These are phyloP conservation scores for Eilema griseolum DNA, from an alignment of 2,888 invertebrate genomes.

Conservation along the genomic window DNA sequence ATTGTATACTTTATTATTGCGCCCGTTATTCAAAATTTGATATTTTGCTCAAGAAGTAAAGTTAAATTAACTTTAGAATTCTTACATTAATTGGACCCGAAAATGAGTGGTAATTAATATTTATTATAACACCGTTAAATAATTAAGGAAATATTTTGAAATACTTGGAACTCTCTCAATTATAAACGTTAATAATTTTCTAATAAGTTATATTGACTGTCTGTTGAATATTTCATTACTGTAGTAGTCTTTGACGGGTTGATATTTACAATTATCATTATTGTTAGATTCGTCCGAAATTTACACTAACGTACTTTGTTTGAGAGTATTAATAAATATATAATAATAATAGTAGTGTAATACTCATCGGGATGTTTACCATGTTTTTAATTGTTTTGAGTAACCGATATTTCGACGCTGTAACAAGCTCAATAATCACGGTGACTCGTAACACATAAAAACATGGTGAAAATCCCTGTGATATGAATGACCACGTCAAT, in stretches of 20 bases:
- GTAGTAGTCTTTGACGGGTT: not conserved
- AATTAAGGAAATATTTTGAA: not conserved
- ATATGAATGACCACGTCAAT: no score
- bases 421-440: no score
- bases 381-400: no score
- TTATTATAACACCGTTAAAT: not conserved
- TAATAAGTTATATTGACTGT: not conserved
- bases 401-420: no score
- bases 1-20: constrained; percentile 25
- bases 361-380: no score
- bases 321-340: no score
- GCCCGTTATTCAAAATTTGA: constrained; percentile 31
- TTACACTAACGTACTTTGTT: no score
- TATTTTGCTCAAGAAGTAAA: constrained; percentile 34
- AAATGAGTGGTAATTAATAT: constrained; percentile 18
- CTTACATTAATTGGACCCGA: constrained; percentile 25
- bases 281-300: no score
- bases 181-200: not conserved
- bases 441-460: no score
- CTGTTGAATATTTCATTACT: not conserved
- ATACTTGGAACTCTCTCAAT: not conserved
- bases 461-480: no score
- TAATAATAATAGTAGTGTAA: no score
- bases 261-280: not conserved
- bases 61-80: constrained; percentile 24